Percentiles rank a stretch among this genome's conserved stretches.
Evolutionary conservation across 2,113 vertebrate genomes (phyloP).

Genomic region (Oncorhynchus mykiss): DNA sequence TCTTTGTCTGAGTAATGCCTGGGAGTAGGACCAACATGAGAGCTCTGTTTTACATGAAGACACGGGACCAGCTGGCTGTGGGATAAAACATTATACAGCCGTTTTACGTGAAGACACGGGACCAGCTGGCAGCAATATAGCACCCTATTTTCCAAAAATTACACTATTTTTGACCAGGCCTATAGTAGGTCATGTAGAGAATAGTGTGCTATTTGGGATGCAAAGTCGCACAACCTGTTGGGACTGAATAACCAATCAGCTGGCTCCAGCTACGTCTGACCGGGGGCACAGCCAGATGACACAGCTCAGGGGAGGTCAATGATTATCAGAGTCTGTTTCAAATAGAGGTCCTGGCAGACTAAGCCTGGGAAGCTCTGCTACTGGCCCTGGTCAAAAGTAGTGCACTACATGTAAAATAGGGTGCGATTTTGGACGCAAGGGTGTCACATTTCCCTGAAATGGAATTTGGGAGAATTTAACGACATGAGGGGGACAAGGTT

Average conservation of each 20-base stretch:
- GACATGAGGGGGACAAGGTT: not conserved
- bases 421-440: not conserved
- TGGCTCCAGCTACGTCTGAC: slow-evolving; percentile 2
- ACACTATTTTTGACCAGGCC: no score
- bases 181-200: not conserved
- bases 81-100: no score
- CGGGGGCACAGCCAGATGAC: slow-evolving; percentile 19
- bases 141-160: no score
- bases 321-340: slow-evolving; percentile 35
- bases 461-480: slow-evolving; percentile 24
- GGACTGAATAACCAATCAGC: slow-evolving; percentile 24
- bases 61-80: no score
- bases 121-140: not conserved
- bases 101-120: no score
- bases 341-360: slow-evolving; percentile 20
- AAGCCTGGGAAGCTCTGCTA: slow-evolving; percentile 4
- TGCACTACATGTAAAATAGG: no score
- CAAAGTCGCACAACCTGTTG: not conserved
- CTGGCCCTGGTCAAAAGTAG: no score
- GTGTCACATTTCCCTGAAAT: slow-evolving; percentile 22
- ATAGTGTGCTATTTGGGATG: no score
- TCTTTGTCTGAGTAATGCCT: not conserved
- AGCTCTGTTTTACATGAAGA: no score
- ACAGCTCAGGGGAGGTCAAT: slow-evolving; percentile 32
- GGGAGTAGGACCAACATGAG: not conserved